Base-by-base conservation (phyloP, 2,888 invertebrate genomes). In the Apamea sordens region DNA sequence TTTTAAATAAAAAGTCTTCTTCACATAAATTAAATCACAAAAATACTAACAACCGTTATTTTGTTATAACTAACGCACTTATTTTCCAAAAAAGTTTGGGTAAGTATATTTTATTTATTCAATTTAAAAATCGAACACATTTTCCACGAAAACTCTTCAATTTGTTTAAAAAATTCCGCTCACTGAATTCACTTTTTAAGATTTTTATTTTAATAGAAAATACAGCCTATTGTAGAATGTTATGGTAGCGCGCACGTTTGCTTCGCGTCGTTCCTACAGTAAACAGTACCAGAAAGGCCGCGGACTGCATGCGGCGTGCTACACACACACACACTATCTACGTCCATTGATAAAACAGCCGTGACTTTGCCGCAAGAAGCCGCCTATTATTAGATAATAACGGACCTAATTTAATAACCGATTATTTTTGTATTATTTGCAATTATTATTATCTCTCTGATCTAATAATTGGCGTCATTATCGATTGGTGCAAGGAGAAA, bases 261-360 rank as follows among this genome's bases (percentile, higher is more conserved):
- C 70, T 76, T 80, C 89, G 79, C 76, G 74, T 76, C 84, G 81
- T 59, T 72, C 69, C 77, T 77, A 76, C 78, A 36, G 73, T 82
- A 78, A 77, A 88, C 80, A 86, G 78, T 72, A 82, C 74, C 79
- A 41, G 77, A 61, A 32, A 32, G 59, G 67, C 68, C 41, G 65
- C 47, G 47, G 72, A 65, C 69, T 69, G 59, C 41, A 41, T 41
- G 41, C 32, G 32, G 32, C 68, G 32, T 68, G 75, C 72, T 64
- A 86, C 77, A 79, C 67, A 47, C n/a, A 59, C n/a, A 80, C 32
- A 70, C 77, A 88, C 67, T 87, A 88, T 88, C 86, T 88, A 21
- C 24, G 50, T 85, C 85, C 86, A 86, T 89, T 89, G 88, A 88
- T 88, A 88, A 79, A 88, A 77, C 78, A 59, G 13, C 47, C 64